Percentiles rank a stretch among this genome's conserved stretches.
These are phyloP conservation scores for Chaetogeoica ovagalla DNA, from an alignment of 2,888 invertebrate genomes.

Conservation along the genomic window DNA sequence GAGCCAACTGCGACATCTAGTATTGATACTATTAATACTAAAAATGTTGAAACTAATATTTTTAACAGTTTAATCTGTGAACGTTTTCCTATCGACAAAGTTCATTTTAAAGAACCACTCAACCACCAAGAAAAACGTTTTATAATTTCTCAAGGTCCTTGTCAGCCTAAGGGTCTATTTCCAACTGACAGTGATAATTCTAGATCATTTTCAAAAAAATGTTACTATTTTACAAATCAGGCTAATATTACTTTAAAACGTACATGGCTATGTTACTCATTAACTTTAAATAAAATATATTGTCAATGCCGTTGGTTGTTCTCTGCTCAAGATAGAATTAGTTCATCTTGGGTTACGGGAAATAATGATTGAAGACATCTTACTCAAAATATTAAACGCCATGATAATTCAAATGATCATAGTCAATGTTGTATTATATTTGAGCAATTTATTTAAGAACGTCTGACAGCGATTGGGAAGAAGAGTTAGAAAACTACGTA, in stretches of 20 bases:
- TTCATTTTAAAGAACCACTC: conserved; percentile 35
- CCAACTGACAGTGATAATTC: too few species aligned
- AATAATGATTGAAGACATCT: conserved; percentile 53
- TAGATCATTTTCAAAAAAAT: conserved; percentile 20
- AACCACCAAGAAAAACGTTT: conserved; percentile 32
- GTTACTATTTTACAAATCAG: conserved; percentile 33
- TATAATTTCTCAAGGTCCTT: too few species aligned
- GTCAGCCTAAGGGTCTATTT: too few species aligned
- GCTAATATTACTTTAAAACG: conserved; percentile 49
- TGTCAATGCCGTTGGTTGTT: conserved; percentile 56
- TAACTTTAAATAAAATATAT: conserved; percentile 52
- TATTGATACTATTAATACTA: conserved; percentile 25
- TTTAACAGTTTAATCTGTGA: conserved; percentile 37
- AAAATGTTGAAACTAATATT: conserved; percentile 36
- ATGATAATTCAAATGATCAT: too few species aligned
- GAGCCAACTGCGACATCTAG: conserved; percentile 20
- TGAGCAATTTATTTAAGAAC: too few species aligned
- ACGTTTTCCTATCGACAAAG: conserved; percentile 31
- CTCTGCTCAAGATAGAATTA: conserved; percentile 42
- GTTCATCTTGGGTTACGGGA: conserved; percentile 53
- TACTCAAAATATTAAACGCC: conserved; percentile 54
- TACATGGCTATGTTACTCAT: conserved; percentile 55
- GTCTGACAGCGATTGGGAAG: too few species aligned
- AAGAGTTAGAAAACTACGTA: too few species aligned
- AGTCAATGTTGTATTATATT: conserved; percentile 29